Evolutionary conservation across 2,797 vertebrate genomes (phyloP).

Genomic region (Syndactyla subalaris): DNA sequence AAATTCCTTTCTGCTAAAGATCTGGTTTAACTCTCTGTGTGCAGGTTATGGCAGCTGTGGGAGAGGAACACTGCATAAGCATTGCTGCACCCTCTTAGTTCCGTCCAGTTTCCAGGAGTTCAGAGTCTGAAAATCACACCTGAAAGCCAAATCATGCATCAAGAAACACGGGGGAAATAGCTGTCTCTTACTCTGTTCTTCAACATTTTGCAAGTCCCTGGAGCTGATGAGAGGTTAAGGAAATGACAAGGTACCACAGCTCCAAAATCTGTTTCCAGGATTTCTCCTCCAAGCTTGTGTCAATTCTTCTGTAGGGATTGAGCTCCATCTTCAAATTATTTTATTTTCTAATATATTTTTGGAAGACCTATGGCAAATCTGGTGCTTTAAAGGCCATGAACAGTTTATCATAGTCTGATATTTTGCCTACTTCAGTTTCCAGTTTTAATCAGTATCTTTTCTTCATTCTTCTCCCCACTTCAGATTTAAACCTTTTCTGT

Average conservation of each 20-base stretch:
- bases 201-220: neutral
- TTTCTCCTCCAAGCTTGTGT: neutral
- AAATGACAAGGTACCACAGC: neutral
- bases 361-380: neutral
- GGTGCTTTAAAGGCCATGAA: neutral
- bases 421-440: neutral
- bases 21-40: neutral
- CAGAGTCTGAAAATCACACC: neutral
- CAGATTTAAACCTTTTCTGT: neutral
- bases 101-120: neutral
- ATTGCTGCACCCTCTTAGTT: neutral
- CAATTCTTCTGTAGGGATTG: neutral
- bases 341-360: neutral
- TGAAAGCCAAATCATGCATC: neutral
- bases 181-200: neutral
- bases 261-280: neutral
- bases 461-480: neutral
- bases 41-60: neutral
- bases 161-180: neutral
- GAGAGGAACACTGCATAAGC: neutral
- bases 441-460: neutral
- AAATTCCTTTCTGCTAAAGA: neutral
- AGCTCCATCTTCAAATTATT: neutral
- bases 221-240: neutral
- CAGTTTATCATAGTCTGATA: neutral